These are phyloP conservation scores for Plemyria rubiginata DNA, from an alignment of 2,888 invertebrate genomes.

Conservation along the genomic window DNA sequence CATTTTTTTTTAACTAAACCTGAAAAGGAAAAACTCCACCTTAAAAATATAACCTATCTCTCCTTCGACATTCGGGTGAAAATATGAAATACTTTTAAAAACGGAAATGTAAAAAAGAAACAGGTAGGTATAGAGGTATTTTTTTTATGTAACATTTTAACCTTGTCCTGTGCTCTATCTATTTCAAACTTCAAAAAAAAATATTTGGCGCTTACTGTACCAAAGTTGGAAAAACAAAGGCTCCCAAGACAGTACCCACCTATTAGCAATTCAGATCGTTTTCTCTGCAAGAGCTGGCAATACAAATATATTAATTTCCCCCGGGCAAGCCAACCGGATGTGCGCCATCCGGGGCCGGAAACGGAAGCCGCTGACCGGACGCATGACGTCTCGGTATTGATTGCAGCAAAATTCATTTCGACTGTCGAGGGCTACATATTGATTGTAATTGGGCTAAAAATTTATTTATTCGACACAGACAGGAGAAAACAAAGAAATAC, in stretches of 20 bases:
- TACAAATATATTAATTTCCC: constrained; percentile 44
- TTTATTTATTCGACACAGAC: neutral
- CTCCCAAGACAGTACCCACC: constrained; percentile 4
- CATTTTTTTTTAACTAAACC: too few species aligned
- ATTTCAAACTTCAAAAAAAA: too few species aligned
- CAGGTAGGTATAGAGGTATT: too few species aligned
- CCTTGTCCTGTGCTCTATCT: too few species aligned
- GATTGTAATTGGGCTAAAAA: constrained; percentile 5
- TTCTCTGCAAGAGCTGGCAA: constrained; percentile 16
- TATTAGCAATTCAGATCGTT: constrained; percentile 22
- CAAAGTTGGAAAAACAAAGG: constrained; percentile 12
- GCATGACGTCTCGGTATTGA: constrained; percentile 69
- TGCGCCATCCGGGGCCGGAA: constrained; percentile 58
- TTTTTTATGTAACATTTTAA: too few species aligned
- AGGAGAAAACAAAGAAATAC: too few species aligned
- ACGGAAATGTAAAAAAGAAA: too few species aligned
- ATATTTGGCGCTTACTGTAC: neutral
- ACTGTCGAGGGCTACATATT: constrained; percentile 34
- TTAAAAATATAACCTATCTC: too few species aligned
- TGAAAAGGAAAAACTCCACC: too few species aligned
- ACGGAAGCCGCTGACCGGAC: constrained; percentile 68
- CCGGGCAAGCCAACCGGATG: constrained; percentile 52
- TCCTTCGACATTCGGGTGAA: too few species aligned
- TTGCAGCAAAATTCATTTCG: constrained; percentile 69
- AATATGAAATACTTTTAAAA: too few species aligned